Evolutionary conservation across 2,113 vertebrate species (phyloP).

Genomic region (Furnarius figulus): DNA sequence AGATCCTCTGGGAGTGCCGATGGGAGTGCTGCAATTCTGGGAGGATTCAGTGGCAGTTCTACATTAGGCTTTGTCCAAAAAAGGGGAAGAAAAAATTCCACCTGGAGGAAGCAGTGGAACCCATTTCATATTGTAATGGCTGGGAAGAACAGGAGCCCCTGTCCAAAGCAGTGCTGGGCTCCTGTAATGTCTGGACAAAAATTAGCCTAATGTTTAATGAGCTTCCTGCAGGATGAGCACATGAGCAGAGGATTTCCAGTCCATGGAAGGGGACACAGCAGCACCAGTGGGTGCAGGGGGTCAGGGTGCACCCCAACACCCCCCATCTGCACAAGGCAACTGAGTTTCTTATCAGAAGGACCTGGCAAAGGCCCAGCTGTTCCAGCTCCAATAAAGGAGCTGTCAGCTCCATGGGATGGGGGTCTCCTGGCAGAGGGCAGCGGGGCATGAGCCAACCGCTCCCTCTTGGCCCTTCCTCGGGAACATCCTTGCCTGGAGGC

Average conservation of each 20-base stretch:
- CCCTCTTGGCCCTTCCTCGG: accelerated
- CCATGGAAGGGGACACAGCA: accelerated
- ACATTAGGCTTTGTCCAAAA: not conserved
- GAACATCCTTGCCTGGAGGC: not conserved
- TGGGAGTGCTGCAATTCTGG: not conserved
- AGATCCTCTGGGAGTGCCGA: not conserved
- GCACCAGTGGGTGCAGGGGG: accelerated
- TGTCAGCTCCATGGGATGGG: not conserved
- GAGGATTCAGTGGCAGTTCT: not conserved
- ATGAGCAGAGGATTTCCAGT: not conserved
- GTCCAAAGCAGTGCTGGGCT: not conserved
- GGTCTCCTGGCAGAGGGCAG: not conserved
- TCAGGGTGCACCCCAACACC: not conserved
- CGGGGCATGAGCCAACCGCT: not conserved
- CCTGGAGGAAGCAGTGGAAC: not conserved
- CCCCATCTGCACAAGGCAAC: not conserved
- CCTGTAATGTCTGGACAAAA: not conserved
- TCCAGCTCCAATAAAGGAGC: not conserved
- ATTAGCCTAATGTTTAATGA: not conserved
- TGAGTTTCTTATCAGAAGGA: not conserved
- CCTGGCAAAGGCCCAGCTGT: not conserved
- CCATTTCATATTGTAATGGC: not conserved
- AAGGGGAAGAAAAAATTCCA: not conserved
- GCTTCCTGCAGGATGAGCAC: not conserved
- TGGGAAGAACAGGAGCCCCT: not conserved